These are phyloP conservation scores for Solenopsis fugax DNA, from an alignment of 1,140 invertebrate genomes.

Conservation along the genomic window DNA sequence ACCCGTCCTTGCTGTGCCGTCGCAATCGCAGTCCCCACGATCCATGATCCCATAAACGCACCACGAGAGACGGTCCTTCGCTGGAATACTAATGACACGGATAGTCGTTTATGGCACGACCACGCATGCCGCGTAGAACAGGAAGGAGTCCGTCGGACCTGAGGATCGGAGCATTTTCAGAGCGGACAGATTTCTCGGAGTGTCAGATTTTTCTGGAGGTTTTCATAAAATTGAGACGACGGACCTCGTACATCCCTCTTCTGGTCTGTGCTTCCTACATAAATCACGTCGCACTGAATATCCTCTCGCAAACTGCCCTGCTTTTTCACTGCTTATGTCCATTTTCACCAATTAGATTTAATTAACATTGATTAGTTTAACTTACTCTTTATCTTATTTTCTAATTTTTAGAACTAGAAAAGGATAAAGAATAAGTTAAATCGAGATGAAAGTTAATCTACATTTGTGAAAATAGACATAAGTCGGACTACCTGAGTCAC, in stretches of 20 bases:
- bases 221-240: background rate
- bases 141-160: slow-evolving; percentile 15
- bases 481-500: no score
- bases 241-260: background rate
- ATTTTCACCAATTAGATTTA: no score
- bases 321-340: no score
- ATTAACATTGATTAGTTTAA: no score
- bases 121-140: slow-evolving; percentile 30
- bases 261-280: background rate
- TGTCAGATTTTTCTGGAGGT: background rate
- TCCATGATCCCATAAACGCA: slow-evolving; percentile 52
- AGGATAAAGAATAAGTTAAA: no score
- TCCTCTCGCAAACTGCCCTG: background rate
- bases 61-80: slow-evolving; percentile 28
- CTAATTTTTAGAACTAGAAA: no score
- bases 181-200: background rate
- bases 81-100: slow-evolving; percentile 48
- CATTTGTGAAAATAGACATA: no score
- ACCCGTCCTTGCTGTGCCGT: slow-evolving; percentile 25
- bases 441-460: no score
- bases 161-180: background rate
- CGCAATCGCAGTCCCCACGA: background rate
- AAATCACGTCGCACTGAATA: background rate
- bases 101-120: slow-evolving; percentile 40
- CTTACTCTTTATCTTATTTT: no score